Evolutionary conservation across 2,797 vertebrate species (phyloP).

Genomic region (Microcaecilia unicolor): DNA sequence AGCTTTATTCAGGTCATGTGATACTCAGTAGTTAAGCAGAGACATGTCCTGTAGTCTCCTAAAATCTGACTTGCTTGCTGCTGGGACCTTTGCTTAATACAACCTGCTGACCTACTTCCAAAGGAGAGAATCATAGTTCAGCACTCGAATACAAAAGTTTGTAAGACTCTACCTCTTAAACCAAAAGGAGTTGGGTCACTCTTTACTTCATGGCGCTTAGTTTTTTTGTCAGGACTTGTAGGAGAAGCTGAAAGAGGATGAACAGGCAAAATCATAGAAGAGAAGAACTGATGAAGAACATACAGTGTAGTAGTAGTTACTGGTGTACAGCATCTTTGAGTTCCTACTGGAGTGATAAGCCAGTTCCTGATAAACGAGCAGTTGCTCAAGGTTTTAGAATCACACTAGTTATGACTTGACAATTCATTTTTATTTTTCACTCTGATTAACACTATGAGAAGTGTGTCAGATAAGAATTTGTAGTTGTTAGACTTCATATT

Average conservation of each 20-base stretch:
- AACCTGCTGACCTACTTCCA: too few species aligned
- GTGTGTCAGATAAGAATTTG: too few species aligned
- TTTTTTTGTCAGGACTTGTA: slow-evolving; percentile 87
- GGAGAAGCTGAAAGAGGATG: slow-evolving; percentile 71
- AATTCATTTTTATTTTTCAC: too few species aligned
- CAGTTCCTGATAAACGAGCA: slow-evolving; percentile 1
- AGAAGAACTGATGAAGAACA: slow-evolving; percentile 36
- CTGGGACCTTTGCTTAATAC: too few species aligned
- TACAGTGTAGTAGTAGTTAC: slow-evolving; percentile 15
- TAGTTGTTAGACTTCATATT: too few species aligned
- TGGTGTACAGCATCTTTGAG: slow-evolving; percentile 45
- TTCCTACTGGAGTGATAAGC: slow-evolving; percentile 23
- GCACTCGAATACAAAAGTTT: slow-evolving; percentile 17
- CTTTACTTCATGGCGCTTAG: slow-evolving; percentile 88
- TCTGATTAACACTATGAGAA: too few species aligned
- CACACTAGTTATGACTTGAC: too few species aligned
- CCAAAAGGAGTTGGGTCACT: slow-evolving; percentile 94
- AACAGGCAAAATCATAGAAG: slow-evolving; percentile 48
- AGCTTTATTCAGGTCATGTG: too few species aligned
- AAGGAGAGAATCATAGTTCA: too few species aligned
- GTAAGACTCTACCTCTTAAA: slow-evolving; percentile 77
- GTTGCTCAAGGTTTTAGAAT: slow-evolving; percentile 3
- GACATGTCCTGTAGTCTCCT: too few species aligned
- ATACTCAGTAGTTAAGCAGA: too few species aligned
- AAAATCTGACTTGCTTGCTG: too few species aligned